These are phyloP conservation scores for Meles meles DNA, from an alignment of 2,113 vertebrate species.

Conservation along the genomic window DNA sequence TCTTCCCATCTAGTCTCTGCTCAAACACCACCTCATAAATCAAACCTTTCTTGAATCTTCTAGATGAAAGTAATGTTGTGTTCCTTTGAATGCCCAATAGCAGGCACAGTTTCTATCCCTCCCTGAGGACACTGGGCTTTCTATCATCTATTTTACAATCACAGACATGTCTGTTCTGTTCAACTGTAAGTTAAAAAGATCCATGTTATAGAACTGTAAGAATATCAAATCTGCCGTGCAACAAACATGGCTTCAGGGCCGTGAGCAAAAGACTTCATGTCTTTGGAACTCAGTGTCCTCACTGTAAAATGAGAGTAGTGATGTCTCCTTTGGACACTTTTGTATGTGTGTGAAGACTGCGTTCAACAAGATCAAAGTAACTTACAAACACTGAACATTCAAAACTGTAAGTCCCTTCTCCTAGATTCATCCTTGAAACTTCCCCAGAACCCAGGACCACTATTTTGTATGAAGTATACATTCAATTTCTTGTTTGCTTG, in stretches of 20 bases:
- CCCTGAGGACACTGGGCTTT: background rate
- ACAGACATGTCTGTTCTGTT: background rate
- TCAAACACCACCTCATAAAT: background rate
- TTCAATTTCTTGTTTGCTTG: background rate
- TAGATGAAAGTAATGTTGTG: background rate
- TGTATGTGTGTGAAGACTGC: background rate
- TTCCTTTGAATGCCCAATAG: background rate
- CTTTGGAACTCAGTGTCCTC: background rate
- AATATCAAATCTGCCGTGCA: background rate
- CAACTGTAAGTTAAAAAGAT: background rate
- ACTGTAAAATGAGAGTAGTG: background rate
- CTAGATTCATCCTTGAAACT: background rate
- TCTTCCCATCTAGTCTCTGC: background rate
- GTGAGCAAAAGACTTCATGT: background rate
- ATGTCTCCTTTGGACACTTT: background rate
- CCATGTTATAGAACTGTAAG: background rate
- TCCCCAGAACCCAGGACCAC: background rate
- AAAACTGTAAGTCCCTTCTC: background rate
- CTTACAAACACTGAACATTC: background rate
- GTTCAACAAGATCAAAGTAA: background rate
- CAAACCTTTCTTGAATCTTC: background rate
- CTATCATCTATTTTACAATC: background rate
- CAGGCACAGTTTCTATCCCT: background rate
- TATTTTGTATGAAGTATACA: background rate
- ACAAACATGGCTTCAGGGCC: background rate